Evolutionary conservation across 2,888 invertebrate species (phyloP), one percentile per base, ranked within the genome.

Genomic region (Ichneumon xanthorius): DNA sequence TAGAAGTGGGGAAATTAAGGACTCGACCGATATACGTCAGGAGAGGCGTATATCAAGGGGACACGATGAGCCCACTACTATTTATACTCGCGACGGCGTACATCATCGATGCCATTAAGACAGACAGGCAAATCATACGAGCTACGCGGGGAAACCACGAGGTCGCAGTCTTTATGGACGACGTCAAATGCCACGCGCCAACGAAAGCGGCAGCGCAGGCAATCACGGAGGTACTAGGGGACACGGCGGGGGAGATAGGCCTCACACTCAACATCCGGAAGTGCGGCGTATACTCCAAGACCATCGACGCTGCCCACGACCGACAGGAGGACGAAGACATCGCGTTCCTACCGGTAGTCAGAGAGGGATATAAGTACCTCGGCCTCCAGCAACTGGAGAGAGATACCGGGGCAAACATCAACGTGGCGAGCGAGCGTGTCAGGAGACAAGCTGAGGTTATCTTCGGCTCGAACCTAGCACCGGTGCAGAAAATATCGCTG

Each of bases 111-210:
- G 30, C 22, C 0, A 33, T 85, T 0, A 78, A 72, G 26, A 55
- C 30, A 1, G 55, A 78, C 37, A 11, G 16, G 2, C 6, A 55
- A 14, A 63, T 78, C 2, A 65, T 19, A n/a, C 9, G 37, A n/a
- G 30, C 61, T 0, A 45, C 79, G 2, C 19, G 58, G 16, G 84
- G 82, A 11, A 68, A 48, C 0, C 82, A 83, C 30, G 61, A 55
- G 6, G 58, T 83, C 0, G 48, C 48, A 0, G 86, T 82, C 3
- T 86, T 53, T 26, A 83, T 87, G 85, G 85, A 83, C 22, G 77
- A 88, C 79, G 80, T 87, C 72, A 68, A 88, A 82, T 73, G 80
- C 68, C 70, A 86, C 78, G 71, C 81, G 2, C 81, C 81, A 1
- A 70, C 61, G 14, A 37, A 45, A n/a, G 45, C 26, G n/a, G 30